Evolutionary conservation across 64 coral and sea anemone species (phyloP), one percentile per base, ranked within the genome.

Genomic region (Porites lutea): DNA sequence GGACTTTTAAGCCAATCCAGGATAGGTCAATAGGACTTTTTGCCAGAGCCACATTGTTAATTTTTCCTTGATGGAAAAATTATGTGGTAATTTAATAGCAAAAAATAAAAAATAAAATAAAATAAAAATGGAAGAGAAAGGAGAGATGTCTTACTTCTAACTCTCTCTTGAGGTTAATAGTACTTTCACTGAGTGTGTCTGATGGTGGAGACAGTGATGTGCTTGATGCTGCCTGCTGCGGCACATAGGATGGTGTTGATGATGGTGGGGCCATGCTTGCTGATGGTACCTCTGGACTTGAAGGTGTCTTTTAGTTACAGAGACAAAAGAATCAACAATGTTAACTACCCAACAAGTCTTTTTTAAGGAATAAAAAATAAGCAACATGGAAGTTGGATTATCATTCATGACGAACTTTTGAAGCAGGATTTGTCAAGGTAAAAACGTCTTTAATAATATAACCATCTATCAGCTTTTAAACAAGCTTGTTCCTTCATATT

Each of bases 111-210:
- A 19, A 7, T 18, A 46, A 50, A 19, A 14, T 12, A 14, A 84
- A 84, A 3, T 19, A 84, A 84, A 83, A 15, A 84, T 1, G 4
- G 3, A 67, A 13, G 47, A 3, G 66, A 27, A 84, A 65, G 27
- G 9, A 46, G 4, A 45, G 70, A 46, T 21, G 5, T 19, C 27
- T 82, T 65, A 96, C 95, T 75, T 96, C 95, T 5, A 96, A 89
- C 67, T 96, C 92, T 71, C 95, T 89, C 78, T 96, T 96, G 27
- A 96, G 91, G 64, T 96, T 90, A 58, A 96, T 79, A 75, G 95
- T 96, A 80, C 95, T 96, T 81, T 96, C 95, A 93, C 82, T 96
- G 47, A 96, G 88, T 10, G 64, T 50, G 6, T 82, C 85, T 19
- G 90, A 73, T 73, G 90, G 45, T 45, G 90, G 57, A 73, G 87